A percentile compares a stretch with the other conserved stretches of the same genome.
Conservation (phyloP, 2,888 invertebrate genomes). For the Neoascia interrupta region DNA sequence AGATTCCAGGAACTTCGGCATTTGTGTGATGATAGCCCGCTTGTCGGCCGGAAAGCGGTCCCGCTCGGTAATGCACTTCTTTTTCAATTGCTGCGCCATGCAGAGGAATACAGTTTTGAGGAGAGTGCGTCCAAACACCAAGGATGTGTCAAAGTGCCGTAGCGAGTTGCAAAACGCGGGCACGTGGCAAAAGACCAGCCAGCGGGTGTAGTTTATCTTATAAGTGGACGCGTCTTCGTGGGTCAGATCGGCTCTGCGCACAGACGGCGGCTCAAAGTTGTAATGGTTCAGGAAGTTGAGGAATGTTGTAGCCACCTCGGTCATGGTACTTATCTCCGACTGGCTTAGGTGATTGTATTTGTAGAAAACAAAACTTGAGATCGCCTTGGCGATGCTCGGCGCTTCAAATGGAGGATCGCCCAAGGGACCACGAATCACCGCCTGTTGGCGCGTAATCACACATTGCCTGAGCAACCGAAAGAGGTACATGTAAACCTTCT, state of each 20-base stretch:
- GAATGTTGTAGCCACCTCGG: constrained; percentile 93
- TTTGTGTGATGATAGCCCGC: constrained; percentile 87
- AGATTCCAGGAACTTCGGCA: constrained; percentile 92
- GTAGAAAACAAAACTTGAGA: constrained; percentile 92
- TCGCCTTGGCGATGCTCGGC: constrained; percentile 93
- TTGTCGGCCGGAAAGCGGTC: constrained; percentile 93
- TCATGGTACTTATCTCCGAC: constrained; percentile 85
- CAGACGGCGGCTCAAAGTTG: constrained; percentile 93
- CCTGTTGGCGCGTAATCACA: constrained; percentile 87
- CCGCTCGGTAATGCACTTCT: constrained; percentile 91
- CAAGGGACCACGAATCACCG: constrained; percentile 89
- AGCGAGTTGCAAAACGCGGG: constrained; percentile 95
- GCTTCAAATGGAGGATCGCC: constrained; percentile 94
- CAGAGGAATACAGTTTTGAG: constrained; percentile 88
- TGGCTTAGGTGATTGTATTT: constrained; percentile 80
- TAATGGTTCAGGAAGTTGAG: constrained; percentile 94
- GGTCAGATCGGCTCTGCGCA: constrained; percentile 84
- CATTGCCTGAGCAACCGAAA: constrained; percentile 90
- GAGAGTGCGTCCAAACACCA: constrained; percentile 92
- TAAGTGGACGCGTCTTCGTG: constrained; percentile 90
- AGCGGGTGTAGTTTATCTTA: constrained; percentile 92
- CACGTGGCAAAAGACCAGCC: constrained; percentile 96
- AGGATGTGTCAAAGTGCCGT: constrained; percentile 91
- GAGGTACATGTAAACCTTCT: constrained; percentile 91
- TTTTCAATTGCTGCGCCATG: constrained; percentile 90